A percentile compares a stretch with the other conserved stretches of the same genome.
phyloP scores from a whole-genome alignment of 1,140 invertebrate genomes.

The Notospermus geniculatus region DNA sequence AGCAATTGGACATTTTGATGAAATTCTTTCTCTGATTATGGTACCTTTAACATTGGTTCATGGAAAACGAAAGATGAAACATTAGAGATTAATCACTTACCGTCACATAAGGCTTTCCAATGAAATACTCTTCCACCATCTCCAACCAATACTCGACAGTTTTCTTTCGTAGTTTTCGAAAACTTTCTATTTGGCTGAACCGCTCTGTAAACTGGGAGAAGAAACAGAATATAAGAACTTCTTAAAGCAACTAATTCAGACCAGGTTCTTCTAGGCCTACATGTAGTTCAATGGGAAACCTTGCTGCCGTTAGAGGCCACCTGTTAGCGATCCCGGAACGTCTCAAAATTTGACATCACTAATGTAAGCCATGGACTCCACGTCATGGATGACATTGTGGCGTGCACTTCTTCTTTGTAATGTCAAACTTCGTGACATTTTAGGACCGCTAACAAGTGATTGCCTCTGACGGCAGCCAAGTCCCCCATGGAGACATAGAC shows the following conservation, averaged over 20 bases:
- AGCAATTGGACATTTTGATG: background rate
- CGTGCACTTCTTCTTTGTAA: too few relatives aligned
- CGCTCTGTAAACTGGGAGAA: conserved; percentile 67
- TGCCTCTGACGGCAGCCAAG: too few relatives aligned
- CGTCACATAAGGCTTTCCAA: conserved; percentile 58
- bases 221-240: conserved; percentile 19
- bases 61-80: too few relatives aligned
- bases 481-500: too few relatives aligned
- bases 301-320: too few relatives aligned
- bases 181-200: conserved; percentile 68
- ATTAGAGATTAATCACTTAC: conserved; percentile 34
- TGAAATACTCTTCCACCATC: conserved; percentile 70
- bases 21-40: background rate
- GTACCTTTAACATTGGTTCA: too few relatives aligned
- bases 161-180: conserved; percentile 66
- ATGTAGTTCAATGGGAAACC: background rate
- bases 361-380: too few relatives aligned
- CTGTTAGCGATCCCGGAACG: too few relatives aligned
- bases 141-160: conserved; percentile 69
- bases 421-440: too few relatives aligned
- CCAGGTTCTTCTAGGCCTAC: background rate
- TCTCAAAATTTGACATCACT: too few relatives aligned
- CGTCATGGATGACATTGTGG: too few relatives aligned
- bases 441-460: too few relatives aligned
- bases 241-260: background rate